These are phyloP conservation scores for Tryphoninae sp. DNA, from an alignment of 2,888 invertebrate species.

Conservation along the genomic window DNA sequence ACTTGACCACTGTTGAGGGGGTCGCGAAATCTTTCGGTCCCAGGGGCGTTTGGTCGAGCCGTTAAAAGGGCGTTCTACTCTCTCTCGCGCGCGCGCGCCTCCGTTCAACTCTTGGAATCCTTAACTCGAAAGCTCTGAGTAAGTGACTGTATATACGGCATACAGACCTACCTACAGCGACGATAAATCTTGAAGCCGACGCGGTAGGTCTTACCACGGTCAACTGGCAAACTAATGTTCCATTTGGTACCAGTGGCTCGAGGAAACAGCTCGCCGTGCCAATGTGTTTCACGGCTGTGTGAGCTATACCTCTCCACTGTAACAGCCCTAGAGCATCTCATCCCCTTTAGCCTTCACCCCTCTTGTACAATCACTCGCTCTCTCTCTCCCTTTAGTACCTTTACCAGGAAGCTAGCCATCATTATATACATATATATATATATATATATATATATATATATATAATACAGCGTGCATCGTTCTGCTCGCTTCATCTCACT, in stretches of 20 bases:
- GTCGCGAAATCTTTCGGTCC: slow-evolving; percentile 4
- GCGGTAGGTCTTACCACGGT: slow-evolving; percentile 73
- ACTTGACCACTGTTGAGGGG: slow-evolving; percentile 17
- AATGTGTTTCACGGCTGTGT: slow-evolving; percentile 59
- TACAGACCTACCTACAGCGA: slow-evolving; percentile 42
- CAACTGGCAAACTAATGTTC: slow-evolving; percentile 72
- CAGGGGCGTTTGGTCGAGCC: slow-evolving; percentile 22
- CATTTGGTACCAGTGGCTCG: slow-evolving; percentile 66
- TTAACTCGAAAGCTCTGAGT: slow-evolving; percentile 18
- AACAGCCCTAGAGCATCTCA: slow-evolving; percentile 35
- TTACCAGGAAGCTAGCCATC: slow-evolving; percentile 17
- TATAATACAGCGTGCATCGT: not conserved
- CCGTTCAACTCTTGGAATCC: slow-evolving; percentile 1
- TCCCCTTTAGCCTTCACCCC: slow-evolving; percentile 14
- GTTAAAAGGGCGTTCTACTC: not conserved
- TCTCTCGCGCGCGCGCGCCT: not conserved
- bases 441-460: slow-evolving; percentile 13
- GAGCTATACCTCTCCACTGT: slow-evolving; percentile 50
- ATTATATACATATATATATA: slow-evolving; percentile 18
- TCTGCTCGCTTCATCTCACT: slow-evolving; percentile 47
- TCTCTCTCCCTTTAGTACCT: too few species aligned
- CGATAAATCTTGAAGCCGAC: slow-evolving; percentile 73
- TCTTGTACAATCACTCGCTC: not conserved
- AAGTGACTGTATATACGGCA: not conserved
- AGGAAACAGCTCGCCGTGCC: slow-evolving; percentile 59